Base-by-base conservation (phyloP, 35 echinoderm and acorn worm species). In the Hemicentrotus pulcherrimus region DNA sequence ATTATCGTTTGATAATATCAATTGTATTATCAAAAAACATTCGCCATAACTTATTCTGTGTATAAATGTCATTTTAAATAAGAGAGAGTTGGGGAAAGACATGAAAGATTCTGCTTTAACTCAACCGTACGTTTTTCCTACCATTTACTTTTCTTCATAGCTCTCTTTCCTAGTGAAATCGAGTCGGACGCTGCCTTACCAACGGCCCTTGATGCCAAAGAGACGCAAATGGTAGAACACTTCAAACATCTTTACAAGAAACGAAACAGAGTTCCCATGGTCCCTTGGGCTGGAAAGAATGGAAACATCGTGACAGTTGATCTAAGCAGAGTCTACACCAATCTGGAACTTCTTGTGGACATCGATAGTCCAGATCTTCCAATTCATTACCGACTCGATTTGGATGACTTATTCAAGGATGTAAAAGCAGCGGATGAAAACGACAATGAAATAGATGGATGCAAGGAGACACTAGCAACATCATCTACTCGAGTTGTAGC, bases 261-360 rank as follows among this genome's bases (percentile, higher is more conserved):
- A 52, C 92, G 58, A 86, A 95, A 52, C 65, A 92, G 91, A 70
- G 60, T 95, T n/a, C 95, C 95, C 22, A 33, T 95, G 46, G 88
- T 95, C 13, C 96, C 96, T 10, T 96, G 96, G 96, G 58, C 96
- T 31, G 96, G 86, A 19, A 47, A 60, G 24, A 94, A 58, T 47
- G 48, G 48, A 13, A 93, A 58, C 46, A 58, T 93, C 46, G 91
- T 58, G 31, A 47, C 46, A 15, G 91, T 96, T 16, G 48, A 91
- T 52, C 86, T 96, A 10, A 31, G 88, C 45, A 35, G 70, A 15
- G 94, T 96, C 31, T 96, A 61, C 88, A 94, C 96, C 45, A 94
- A 96, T 71, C 86, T 96, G 12, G 70, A 86, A 31, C 94, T 96
- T 32, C 94, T 96, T 14, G 33, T 96, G 1, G 94, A 94, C 22